phyloP scores from a whole-genome alignment of 2,797 vertebrate genomes.

The Natrix natrix region DNA sequence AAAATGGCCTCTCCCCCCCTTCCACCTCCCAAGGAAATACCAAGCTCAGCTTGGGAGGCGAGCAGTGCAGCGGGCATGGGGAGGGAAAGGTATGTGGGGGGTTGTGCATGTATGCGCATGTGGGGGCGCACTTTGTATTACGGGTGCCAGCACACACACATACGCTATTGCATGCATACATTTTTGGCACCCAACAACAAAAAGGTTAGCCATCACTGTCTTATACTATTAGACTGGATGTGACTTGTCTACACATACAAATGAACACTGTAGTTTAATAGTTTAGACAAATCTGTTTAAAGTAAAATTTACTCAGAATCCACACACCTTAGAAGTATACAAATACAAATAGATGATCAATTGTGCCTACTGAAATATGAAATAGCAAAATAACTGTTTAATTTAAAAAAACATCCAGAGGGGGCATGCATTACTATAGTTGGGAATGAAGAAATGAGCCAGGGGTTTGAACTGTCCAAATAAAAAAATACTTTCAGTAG shows the following conservation, averaged over 20 bases:
- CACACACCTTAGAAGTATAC: constrained; percentile 33
- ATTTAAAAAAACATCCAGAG: not conserved
- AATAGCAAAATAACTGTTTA: constrained; percentile 8
- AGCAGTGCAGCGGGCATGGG: too few species aligned
- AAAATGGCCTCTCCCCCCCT: too few species aligned
- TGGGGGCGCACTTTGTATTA: too few species aligned
- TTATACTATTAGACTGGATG: not conserved
- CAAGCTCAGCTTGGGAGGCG: too few species aligned
- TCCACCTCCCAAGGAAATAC: too few species aligned
- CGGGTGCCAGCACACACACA: too few species aligned
- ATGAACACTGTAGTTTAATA: constrained; percentile 41
- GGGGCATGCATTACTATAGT: not conserved
- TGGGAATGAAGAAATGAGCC: not conserved
- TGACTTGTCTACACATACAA: constrained; percentile 27
- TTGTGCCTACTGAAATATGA: constrained; percentile 31
- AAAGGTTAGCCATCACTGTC: not conserved
- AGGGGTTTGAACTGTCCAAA: not conserved
- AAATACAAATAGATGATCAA: constrained; percentile 16
- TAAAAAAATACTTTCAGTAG: not conserved
- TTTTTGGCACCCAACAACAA: too few species aligned
- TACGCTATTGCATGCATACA: too few species aligned
- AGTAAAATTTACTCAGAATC: constrained; percentile 43
- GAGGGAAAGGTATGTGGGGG: too few species aligned
- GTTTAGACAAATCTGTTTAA: constrained; percentile 47
- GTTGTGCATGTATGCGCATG: too few species aligned